A percentile compares a stretch with the other conserved stretches of the same genome.
phyloP scores from a whole-genome alignment of 2,113 vertebrate genomes.

The Melanerpes aurifrons region DNA sequence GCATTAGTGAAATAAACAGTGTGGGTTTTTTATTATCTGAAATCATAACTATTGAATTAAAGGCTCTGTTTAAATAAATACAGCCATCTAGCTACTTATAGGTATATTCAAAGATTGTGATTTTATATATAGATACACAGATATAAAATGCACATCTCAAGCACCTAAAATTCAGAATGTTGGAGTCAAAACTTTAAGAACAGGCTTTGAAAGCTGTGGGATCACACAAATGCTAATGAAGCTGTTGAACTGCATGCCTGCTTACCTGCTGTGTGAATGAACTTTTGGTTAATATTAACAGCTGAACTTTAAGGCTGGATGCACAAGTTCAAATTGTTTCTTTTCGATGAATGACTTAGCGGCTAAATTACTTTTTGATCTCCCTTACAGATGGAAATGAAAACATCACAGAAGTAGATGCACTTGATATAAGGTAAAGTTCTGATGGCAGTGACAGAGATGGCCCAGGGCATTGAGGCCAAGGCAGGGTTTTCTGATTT shows the following conservation, averaged over 20 bases:
- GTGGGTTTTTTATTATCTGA: background rate
- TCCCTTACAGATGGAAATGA: slow-evolving; percentile 61
- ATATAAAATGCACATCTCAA: background rate
- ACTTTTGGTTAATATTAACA: background rate
- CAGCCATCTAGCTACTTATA: background rate
- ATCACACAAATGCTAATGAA: background rate
- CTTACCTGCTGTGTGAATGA: background rate
- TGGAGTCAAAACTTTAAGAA: background rate
- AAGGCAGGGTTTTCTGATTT: background rate
- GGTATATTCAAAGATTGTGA: too few relatives aligned
- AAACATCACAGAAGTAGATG: slow-evolving; percentile 80
- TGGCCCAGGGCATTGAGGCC: background rate
- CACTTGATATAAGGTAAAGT: slow-evolving; percentile 72
- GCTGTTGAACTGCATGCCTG: background rate
- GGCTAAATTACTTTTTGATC: slow-evolving; percentile 1
- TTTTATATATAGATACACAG: background rate
- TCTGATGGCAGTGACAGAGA: background rate
- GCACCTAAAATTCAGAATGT: background rate
- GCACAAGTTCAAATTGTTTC: background rate
- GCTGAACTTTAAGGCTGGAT: background rate
- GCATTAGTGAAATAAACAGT: background rate
- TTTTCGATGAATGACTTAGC: background rate
- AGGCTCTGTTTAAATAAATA: background rate
- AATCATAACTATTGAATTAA: background rate
- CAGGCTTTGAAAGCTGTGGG: background rate